phyloP scores from a whole-genome alignment of 2,113 vertebrate genomes.

The Nesoenas mayeri region DNA sequence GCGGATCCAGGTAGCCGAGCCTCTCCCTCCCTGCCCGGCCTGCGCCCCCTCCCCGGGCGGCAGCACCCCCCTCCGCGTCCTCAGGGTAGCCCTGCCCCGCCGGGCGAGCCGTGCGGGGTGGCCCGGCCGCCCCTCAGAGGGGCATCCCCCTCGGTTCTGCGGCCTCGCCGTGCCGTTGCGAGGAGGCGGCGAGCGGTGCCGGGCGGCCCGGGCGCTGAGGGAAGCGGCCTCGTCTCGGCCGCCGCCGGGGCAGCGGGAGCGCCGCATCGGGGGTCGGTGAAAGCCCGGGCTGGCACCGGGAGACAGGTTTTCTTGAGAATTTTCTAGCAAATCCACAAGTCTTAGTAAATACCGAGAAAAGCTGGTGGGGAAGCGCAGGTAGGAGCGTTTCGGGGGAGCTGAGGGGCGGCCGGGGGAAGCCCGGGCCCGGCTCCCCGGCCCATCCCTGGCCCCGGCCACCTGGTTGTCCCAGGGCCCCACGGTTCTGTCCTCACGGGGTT shows the following conservation, averaged over 20 bases:
- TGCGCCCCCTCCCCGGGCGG: neutral
- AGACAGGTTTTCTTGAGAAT: neutral
- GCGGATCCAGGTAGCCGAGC: slow-evolving; percentile 88
- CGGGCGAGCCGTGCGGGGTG: neutral
- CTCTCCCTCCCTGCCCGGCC: neutral
- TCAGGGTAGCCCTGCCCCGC: neutral
- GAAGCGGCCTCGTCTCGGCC: neutral
- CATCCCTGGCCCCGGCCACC: no score
- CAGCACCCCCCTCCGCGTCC: no score
- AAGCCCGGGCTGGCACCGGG: neutral
- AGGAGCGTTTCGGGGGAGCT: neutral
- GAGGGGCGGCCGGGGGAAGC: neutral
- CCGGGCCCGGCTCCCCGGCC: neutral
- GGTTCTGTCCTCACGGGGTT: neutral
- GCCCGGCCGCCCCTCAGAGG: neutral
- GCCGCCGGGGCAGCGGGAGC: neutral
- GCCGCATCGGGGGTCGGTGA: neutral
- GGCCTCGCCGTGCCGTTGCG: neutral
- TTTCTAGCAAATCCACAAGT: neutral
- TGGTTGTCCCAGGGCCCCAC: no score
- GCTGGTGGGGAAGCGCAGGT: neutral
- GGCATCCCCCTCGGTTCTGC: neutral
- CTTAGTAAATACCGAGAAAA: neutral
- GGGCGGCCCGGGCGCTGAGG: neutral
- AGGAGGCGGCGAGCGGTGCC: neutral